Evolutionary conservation across 2,113 vertebrate genomes (phyloP).

Genomic region (Ancistrus triradiatus): DNA sequence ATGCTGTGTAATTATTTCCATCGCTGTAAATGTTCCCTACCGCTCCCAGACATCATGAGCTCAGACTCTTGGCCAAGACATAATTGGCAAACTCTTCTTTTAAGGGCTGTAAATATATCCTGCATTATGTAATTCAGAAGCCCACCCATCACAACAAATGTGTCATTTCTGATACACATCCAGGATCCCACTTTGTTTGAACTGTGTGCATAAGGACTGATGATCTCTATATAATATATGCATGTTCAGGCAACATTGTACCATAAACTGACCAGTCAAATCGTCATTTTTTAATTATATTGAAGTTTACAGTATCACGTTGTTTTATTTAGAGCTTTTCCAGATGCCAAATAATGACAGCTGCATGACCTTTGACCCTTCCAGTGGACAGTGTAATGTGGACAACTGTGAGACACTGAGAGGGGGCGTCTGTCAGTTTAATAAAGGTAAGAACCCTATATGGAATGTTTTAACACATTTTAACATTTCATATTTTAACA

Average conservation of each 20-base stretch:
- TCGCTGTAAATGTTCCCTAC: background rate
- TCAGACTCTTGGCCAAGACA: conserved; percentile 40
- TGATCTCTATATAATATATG: too few species aligned
- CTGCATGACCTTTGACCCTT: conserved; percentile 62
- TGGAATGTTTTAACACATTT: too few species aligned
- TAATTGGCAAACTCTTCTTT: conserved; percentile 46
- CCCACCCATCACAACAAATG: conserved; percentile 65
- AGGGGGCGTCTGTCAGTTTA: conserved; percentile 63
- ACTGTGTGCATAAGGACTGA: conserved; percentile 19
- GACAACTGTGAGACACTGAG: conserved; percentile 52
- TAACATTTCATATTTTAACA: too few species aligned
- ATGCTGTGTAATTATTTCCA: conserved; percentile 18
- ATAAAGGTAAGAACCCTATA: conserved; percentile 56
- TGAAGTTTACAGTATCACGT: conserved; percentile 42
- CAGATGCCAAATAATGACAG: conserved; percentile 20
- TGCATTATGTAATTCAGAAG: conserved; percentile 58
- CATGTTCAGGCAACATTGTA: background rate
- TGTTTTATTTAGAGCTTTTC: conserved; percentile 33
- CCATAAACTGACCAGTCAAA: background rate
- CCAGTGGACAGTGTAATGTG: conserved; percentile 8
- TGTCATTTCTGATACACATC: background rate
- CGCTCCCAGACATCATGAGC: conserved; percentile 12
- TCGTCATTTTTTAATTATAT: conserved; percentile 27
- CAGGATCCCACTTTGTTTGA: too few species aligned
- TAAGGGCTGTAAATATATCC: conserved; percentile 62